phyloP scores from a whole-genome alignment of 2,113 vertebrate species.

The Xenopus laevis region DNA sequence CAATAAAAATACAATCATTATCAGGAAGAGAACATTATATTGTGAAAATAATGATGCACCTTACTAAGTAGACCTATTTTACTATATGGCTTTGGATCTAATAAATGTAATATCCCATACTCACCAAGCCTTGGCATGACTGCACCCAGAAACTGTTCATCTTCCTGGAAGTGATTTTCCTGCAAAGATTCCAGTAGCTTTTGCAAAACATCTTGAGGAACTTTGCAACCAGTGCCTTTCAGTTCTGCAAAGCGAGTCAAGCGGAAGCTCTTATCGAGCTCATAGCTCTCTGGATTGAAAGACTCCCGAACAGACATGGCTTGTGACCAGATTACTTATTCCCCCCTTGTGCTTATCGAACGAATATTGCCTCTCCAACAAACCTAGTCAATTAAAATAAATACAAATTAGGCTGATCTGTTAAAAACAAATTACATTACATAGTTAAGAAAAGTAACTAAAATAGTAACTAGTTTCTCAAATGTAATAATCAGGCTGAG shows the following conservation, averaged over 20 bases:
- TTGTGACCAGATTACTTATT: constrained; percentile 52
- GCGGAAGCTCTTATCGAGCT: constrained; percentile 95
- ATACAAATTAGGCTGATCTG: background rate
- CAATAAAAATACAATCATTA: no score
- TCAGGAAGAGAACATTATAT: no score
- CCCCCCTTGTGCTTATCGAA: constrained; percentile 58
- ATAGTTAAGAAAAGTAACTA: no score
- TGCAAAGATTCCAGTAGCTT: constrained; percentile 92
- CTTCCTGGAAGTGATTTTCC: constrained; percentile 98
- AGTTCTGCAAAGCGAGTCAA: constrained; percentile 95
- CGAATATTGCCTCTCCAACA: constrained; percentile 46
- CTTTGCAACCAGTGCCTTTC: constrained; percentile 97
- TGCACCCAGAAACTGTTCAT: constrained; percentile 97
- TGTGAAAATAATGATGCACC: no score
- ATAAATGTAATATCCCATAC: constrained; percentile 32
- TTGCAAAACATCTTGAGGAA: constrained; percentile 94
- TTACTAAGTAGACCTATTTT: no score
- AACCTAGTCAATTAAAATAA: constrained; percentile 51
- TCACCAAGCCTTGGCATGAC: constrained; percentile 96
- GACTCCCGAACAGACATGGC: constrained; percentile 96
- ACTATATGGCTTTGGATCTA: no score
- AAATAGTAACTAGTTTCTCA: no score
- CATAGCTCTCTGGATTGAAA: constrained; percentile 97
- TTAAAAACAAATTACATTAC: background rate
- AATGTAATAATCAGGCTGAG: no score